Base-by-base conservation (phyloP, 2,888 invertebrate species). In the Boloria euphrosyne region DNA sequence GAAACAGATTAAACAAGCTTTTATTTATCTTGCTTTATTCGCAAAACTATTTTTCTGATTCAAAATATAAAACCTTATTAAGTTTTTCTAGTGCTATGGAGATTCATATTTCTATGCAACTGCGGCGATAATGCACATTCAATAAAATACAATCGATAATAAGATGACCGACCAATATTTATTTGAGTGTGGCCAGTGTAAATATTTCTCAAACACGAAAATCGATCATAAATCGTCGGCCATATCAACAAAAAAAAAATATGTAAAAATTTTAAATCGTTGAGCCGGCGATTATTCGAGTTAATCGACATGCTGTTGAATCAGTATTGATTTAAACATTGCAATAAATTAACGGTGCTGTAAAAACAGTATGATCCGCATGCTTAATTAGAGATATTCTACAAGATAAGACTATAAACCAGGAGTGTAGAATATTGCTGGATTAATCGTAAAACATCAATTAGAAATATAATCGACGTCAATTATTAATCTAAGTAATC, bases 361-460 rank as follows among this genome's bases (percentile, higher is more conserved):
- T 53, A 69, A 67, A 69, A 69, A 67, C 49, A 46, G 54, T 65
- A 51, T 47, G 27, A 49, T 68, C 50, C 47, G 54, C 53, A 65
- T 57, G 53, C 58, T 38, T 65, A 65, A 67, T 63, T 62, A 53
- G 62, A 50, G 10, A 38, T 38, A 38, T 7, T 38, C 31, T 38
- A 38, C 31, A 44, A 47, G 65, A 67, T 65, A 69, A 62, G 60
- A 65, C 47, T 61, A 55, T 52, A 65, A 46, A n/a, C 44, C 4
- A 18, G 17, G 65, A 57, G 50, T 49, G 31, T 59, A 5, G 14
- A 50, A 47, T 47, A 38, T 50, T 59, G 16, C 47, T 57, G n/a
- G 13, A 7, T 47, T 49, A 59, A 59, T 31, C 46, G 49, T 17
- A 49, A 47, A 59, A 49, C 14, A 38, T 31, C 49, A 18, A 38